Percentiles rank a stretch among this genome's conserved stretches.
These are phyloP conservation scores for Eonycteris spelaea DNA, from an alignment of 2,113 vertebrate genomes.

Conservation along the genomic window DNA sequence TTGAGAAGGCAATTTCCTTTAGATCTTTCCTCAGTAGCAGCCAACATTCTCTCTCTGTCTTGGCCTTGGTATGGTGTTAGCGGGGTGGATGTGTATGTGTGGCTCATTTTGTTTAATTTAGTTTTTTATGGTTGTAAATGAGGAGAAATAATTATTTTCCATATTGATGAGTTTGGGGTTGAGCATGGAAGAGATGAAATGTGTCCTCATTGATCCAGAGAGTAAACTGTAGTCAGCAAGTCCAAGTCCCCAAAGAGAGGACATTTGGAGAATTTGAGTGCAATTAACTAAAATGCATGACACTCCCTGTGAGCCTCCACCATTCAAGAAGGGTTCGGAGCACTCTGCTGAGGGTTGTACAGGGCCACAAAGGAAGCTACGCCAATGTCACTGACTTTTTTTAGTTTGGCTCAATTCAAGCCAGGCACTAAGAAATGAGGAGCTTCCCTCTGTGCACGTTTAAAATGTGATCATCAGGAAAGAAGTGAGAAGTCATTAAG, in stretches of 20 bases:
- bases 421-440: neutral
- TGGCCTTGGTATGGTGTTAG: neutral
- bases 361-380: neutral
- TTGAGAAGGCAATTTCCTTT: neutral
- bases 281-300: neutral
- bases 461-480: slow-evolving; percentile 18
- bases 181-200: neutral
- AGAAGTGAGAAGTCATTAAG: neutral
- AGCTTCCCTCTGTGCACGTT: neutral
- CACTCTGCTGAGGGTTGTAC: neutral
- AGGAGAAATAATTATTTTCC: neutral
- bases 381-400: neutral
- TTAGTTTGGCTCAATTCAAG: neutral
- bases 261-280: neutral
- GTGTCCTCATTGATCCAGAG: neutral
- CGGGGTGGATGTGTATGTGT: neutral
- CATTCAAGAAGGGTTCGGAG: neutral
- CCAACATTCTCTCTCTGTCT: neutral
- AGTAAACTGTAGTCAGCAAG: neutral
- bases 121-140: neutral
- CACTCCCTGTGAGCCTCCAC: neutral
- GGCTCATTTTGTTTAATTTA: neutral
- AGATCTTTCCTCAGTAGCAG: neutral
- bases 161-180: neutral
- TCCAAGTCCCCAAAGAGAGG: neutral